Conservation (phyloP, 2,113 vertebrate genomes). For the Glaucidium brasilianum region DNA sequence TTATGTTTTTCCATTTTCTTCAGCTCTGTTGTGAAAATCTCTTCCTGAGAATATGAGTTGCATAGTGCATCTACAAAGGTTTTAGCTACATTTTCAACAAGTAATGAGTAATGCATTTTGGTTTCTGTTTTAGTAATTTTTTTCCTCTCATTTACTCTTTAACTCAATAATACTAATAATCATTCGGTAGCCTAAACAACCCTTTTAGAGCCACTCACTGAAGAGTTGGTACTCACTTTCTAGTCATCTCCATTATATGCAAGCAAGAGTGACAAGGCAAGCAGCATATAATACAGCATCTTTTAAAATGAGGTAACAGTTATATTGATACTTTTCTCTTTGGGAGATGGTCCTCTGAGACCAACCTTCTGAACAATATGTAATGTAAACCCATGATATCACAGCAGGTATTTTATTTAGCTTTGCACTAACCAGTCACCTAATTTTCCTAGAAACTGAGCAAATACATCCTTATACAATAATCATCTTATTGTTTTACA, state of each 20-base stretch:
- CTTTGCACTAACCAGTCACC: neutral
- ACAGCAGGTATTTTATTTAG: neutral
- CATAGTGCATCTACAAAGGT: neutral
- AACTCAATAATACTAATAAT: neutral
- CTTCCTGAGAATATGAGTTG: neutral
- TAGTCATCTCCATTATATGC: neutral
- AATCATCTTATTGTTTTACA: neutral
- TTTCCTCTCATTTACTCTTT: neutral
- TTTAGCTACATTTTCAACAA: neutral
- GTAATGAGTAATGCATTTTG: rapidly evolving
- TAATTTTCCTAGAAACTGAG: neutral
- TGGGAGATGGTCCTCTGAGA: neutral
- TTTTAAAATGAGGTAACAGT: neutral
- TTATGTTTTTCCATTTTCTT: conserved; percentile 47
- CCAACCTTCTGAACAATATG: neutral
- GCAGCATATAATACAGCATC: neutral
- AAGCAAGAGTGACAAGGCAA: neutral
- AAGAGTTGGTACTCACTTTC: neutral
- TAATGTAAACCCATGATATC: neutral
- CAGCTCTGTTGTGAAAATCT: conserved; percentile 51
- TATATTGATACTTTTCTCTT: neutral
- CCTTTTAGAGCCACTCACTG: neutral
- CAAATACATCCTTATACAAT: neutral
- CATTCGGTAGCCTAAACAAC: neutral
- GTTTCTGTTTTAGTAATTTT: neutral